phyloP scores from a whole-genome alignment of 2,797 vertebrate genomes.

The Hyperoplus lanceolatus region DNA sequence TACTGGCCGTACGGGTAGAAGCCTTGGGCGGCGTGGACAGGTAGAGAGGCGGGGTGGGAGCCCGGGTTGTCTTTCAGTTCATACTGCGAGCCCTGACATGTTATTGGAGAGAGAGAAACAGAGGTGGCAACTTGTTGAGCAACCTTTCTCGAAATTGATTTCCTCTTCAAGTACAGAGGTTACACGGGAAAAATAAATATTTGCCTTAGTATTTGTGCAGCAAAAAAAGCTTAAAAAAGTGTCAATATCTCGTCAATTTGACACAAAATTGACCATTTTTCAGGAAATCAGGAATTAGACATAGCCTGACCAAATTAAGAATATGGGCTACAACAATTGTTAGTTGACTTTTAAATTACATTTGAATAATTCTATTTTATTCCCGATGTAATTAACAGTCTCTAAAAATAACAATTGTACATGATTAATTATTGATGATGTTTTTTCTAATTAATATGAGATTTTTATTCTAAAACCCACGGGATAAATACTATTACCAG shows the following conservation, averaged over 20 bases:
- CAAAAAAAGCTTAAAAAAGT: conserved; percentile 29
- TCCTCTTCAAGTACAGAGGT: background rate
- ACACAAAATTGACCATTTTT: background rate
- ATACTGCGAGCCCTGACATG: conserved; percentile 93
- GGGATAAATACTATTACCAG: too few species aligned
- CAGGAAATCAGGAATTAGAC: background rate
- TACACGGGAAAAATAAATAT: background rate
- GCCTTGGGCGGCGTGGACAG: conserved; percentile 92
- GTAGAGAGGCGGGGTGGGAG: conserved; percentile 93
- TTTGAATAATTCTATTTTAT: background rate
- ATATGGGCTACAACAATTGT: background rate
- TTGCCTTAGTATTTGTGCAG: background rate
- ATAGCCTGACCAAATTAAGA: background rate
- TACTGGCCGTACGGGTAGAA: conserved; percentile 98
- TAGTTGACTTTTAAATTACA: background rate
- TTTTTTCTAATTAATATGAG: conserved; percentile 5
- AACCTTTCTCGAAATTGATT: background rate
- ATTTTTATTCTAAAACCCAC: background rate
- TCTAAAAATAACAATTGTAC: background rate
- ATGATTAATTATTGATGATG: background rate
- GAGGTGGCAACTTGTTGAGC: conserved; percentile 66
- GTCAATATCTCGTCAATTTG: background rate
- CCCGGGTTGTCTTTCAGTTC: conserved; percentile 97
- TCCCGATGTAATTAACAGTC: background rate
- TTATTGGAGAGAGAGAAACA: background rate